Percentiles rank a stretch among this genome's conserved stretches.
Conservation (phyloP, 1,140 invertebrate species). For the Hylyphantes graminicola region DNA sequence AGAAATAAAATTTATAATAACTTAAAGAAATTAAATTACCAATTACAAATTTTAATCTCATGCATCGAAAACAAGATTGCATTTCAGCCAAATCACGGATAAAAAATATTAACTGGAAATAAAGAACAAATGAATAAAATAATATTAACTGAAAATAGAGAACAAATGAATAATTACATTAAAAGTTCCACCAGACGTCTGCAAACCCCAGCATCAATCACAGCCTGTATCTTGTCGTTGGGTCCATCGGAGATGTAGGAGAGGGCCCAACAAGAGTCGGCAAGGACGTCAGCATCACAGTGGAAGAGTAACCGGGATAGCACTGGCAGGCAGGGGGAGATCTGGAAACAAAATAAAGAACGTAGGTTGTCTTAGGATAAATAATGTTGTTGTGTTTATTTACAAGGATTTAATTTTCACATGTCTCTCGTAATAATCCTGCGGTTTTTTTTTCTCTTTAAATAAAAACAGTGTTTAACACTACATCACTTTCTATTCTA, state of each 20-base stretch:
- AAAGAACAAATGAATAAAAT: background rate
- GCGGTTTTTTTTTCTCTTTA: too few species aligned
- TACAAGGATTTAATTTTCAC: too few species aligned
- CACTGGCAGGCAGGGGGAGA: conserved; percentile 82
- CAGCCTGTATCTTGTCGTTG: conserved; percentile 98
- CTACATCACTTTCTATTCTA: too few species aligned
- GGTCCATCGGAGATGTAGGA: conserved; percentile 96
- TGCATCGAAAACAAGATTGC: too few species aligned
- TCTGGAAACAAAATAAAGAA: conserved; percentile 64
- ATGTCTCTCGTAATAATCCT: too few species aligned
- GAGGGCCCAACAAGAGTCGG: conserved; percentile 96
- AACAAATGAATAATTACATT: conserved; percentile 74
- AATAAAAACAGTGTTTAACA: too few species aligned
- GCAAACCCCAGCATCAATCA: conserved; percentile 96
- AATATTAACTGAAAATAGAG: background rate
- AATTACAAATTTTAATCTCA: too few species aligned
- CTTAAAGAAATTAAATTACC: too few species aligned
- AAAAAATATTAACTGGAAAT: background rate
- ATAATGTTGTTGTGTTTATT: too few species aligned
- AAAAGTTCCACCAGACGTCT: conserved; percentile 92
- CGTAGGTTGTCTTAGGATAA: background rate
- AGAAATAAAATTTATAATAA: background rate
- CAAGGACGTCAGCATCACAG: conserved; percentile 88
- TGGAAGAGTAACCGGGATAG: conserved; percentile 89
- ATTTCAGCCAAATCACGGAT: too few species aligned